Conservation (phyloP, 2,113 vertebrate species). For the Bujurquina vittata region DNA sequence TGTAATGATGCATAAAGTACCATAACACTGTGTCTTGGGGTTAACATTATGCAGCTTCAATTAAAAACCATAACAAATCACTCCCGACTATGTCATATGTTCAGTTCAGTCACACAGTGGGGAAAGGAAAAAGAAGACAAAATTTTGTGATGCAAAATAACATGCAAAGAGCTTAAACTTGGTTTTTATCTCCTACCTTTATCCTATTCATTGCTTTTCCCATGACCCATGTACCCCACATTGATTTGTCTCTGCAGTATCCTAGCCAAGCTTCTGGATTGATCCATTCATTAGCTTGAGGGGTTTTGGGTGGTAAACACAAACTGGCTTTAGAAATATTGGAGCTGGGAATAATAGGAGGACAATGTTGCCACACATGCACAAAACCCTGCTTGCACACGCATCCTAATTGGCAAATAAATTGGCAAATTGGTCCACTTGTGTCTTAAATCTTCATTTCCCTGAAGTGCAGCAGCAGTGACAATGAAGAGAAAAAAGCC, state of each 20-base stretch:
- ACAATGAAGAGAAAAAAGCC: background rate
- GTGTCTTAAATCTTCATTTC: constrained; percentile 34
- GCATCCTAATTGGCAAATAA: constrained; percentile 28
- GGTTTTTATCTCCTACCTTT: background rate
- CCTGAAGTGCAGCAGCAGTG: constrained; percentile 6
- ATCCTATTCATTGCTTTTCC: constrained; percentile 8
- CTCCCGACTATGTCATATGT: background rate
- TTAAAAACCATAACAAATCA: background rate
- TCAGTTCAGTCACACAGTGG: background rate
- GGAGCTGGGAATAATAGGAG: constrained; percentile 24
- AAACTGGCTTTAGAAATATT: constrained; percentile 39
- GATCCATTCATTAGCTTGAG: constrained; percentile 21
- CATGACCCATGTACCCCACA: constrained; percentile 9
- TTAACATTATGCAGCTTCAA: background rate
- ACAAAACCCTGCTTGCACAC: constrained; percentile 17
- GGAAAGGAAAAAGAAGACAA: background rate
- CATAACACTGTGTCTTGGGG: background rate
- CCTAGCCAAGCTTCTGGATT: constrained; percentile 43
- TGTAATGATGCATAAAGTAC: background rate
- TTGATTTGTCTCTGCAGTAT: constrained; percentile 54
- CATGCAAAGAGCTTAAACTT: background rate
- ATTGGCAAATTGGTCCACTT: constrained; percentile 23
- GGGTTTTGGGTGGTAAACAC: constrained; percentile 19
- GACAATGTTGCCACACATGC: constrained; percentile 12
- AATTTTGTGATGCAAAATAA: background rate